phyloP scores from a whole-genome alignment of 2,797 vertebrate species.

The Phrynocephalus forsythii region DNA sequence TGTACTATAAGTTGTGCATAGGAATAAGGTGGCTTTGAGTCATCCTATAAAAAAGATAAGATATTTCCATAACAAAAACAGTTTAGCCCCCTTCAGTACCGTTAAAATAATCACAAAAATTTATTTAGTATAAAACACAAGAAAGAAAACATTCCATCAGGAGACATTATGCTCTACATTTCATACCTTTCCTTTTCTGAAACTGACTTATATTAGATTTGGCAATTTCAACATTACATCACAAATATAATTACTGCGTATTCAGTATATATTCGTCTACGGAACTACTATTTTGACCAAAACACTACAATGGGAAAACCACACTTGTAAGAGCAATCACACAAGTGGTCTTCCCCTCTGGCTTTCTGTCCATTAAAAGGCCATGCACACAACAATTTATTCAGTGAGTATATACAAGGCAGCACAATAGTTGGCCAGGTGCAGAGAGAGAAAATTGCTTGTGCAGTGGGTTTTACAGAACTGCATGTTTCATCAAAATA shows the following conservation, averaged over 20 bases:
- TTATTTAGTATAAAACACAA: not conserved
- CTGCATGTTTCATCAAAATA: too few relatives aligned
- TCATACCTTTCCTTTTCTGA: not conserved
- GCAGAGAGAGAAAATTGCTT: too few relatives aligned
- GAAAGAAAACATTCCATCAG: not conserved
- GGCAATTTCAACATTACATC: not conserved
- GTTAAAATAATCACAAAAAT: not conserved
- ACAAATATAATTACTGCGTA: not conserved
- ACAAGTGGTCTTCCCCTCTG: too few relatives aligned
- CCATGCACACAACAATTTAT: too few relatives aligned
- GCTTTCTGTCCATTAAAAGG: too few relatives aligned
- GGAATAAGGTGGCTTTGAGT: slow-evolving; percentile 97
- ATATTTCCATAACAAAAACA: slow-evolving; percentile 23
- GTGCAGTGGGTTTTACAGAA: too few relatives aligned
- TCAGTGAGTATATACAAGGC: too few relatives aligned
- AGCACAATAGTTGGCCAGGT: too few relatives aligned
- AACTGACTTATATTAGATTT: not conserved
- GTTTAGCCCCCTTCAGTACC: not conserved
- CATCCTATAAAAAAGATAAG: slow-evolving; percentile 80
- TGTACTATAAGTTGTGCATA: slow-evolving; percentile 98
- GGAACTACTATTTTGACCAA: too few relatives aligned
- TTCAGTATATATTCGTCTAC: not conserved
- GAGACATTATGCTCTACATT: not conserved
- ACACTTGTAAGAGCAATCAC: too few relatives aligned
- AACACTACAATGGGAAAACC: too few relatives aligned